phyloP scores from a whole-genome alignment of 2,113 vertebrate species.

The Caranx ignobilis region DNA sequence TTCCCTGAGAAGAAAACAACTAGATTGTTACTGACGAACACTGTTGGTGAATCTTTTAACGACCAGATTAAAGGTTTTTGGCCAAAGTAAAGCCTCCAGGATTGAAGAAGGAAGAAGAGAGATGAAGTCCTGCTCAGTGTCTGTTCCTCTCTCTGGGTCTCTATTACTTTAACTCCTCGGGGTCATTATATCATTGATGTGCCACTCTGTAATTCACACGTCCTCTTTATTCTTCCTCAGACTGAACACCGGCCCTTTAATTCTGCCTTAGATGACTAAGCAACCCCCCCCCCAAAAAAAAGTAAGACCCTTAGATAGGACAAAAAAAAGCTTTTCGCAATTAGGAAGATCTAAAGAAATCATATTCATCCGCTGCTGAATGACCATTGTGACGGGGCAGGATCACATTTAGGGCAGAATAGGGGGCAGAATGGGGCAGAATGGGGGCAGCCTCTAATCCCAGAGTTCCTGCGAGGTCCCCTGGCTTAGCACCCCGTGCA shows the following conservation, averaged over 20 bases:
- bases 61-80: neutral
- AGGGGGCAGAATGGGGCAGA: neutral
- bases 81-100: accelerated
- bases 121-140: neutral
- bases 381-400: constrained; percentile 65
- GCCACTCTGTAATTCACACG: constrained; percentile 41
- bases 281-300: constrained; percentile 22
- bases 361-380: constrained; percentile 53
- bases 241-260: constrained; percentile 39
- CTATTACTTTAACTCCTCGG: constrained; percentile 23
- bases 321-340: constrained; percentile 48
- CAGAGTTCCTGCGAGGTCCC: constrained; percentile 61
- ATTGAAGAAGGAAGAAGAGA: neutral
- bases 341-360: constrained; percentile 68
- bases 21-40: neutral
- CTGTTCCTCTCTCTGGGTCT: constrained; percentile 2
- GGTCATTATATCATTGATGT: constrained; percentile 52
- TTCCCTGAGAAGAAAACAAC: neutral
- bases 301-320: constrained; percentile 41
- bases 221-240: constrained; percentile 34
- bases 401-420: constrained; percentile 65
- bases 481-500: constrained; percentile 58
- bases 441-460: constrained; percentile 60
- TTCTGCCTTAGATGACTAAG: constrained; percentile 42
- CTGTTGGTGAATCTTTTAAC: neutral